Conservation (phyloP, 2,888 invertebrate species). For the Polietes domitor region DNA sequence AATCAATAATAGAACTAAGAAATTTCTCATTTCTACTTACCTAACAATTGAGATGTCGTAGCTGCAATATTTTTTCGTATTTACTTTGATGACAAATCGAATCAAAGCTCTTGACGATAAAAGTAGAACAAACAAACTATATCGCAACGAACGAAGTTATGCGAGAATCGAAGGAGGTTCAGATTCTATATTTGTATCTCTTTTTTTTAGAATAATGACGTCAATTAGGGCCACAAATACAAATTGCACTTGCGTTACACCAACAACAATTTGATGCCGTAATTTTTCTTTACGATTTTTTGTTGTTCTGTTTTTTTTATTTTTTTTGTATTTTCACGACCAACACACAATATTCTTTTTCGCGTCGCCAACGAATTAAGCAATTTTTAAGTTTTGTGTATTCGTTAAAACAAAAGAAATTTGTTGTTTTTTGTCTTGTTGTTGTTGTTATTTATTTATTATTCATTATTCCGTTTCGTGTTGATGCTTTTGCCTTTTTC, state of each 20-base stretch:
- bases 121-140: background rate
- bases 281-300: background rate
- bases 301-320: background rate
- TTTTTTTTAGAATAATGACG: background rate
- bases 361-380: background rate
- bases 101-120: slow-evolving; percentile 43
- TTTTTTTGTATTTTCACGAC: background rate
- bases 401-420: slow-evolving; percentile 23
- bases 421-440: slow-evolving; percentile 2
- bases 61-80: background rate
- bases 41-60: slow-evolving; percentile 43
- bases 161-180: background rate
- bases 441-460: background rate
- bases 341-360: slow-evolving; percentile 3
- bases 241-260: background rate
- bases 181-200: background rate
- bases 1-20: background rate
- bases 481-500: background rate
- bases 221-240: background rate
- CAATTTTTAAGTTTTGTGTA: slow-evolving; percentile 21
- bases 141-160: background rate
- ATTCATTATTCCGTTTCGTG: background rate
- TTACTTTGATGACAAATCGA: slow-evolving; percentile 30
- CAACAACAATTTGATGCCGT: background rate
- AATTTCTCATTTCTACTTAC: slow-evolving; percentile 51